A percentile compares a stretch with the other conserved stretches of the same genome.
phyloP scores from a whole-genome alignment of 1,140 invertebrate genomes.

The Kradibia gibbosae region DNA sequence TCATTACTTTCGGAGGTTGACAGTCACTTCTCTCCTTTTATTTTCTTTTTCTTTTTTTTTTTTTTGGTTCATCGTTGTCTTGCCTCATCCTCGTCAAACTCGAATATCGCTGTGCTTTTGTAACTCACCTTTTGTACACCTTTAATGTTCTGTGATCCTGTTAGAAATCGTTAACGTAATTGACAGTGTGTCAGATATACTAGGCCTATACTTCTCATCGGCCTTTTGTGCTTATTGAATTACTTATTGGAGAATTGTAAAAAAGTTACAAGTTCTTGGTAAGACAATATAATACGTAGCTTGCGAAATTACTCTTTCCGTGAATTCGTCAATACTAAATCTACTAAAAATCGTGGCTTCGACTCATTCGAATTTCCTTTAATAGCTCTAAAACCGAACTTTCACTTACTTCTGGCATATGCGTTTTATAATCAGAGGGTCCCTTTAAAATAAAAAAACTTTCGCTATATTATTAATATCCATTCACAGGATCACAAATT shows the following conservation, averaged over 20 bases:
- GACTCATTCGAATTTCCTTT: background rate
- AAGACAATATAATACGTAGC: background rate
- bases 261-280: background rate
- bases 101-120: slow-evolving; percentile 34
- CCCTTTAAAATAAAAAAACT: no score
- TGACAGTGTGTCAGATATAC: background rate
- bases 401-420: background rate
- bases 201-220: background rate
- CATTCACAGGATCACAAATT: no score
- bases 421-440: no score
- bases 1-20: slow-evolving; percentile 24
- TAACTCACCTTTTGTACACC: slow-evolving; percentile 30
- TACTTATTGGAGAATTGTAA: background rate
- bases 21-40: background rate
- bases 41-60: background rate
- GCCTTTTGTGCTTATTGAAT: slow-evolving; percentile 2
- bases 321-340: background rate
- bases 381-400: background rate
- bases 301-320: background rate
- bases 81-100: background rate
- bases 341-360: background rate
- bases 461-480: no score
- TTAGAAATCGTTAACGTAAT: slow-evolving; percentile 35
- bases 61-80: no score
- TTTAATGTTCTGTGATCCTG: slow-evolving; percentile 21